Conservation (phyloP, 2,888 invertebrate species). For the Drosophila gaucha region DNA sequence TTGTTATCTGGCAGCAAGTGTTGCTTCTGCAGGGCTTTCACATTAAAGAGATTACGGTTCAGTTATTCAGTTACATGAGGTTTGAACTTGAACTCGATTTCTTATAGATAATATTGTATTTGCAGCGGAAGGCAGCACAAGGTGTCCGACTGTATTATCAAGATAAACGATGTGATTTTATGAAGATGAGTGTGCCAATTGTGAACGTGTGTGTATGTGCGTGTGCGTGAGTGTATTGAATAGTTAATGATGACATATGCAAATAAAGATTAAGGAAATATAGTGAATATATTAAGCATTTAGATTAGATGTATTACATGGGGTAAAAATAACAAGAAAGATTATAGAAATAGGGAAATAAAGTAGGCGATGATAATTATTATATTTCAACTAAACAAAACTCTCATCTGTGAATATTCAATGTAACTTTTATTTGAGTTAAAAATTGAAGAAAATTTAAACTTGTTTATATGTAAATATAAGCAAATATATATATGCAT, state of each 20-base stretch:
- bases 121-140: background rate
- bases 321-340: no score
- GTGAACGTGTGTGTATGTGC: background rate
- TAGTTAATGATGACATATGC: background rate
- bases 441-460: no score
- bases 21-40: background rate
- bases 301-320: no score
- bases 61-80: conserved; percentile 18
- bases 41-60: conserved; percentile 40
- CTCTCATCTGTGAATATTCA: no score
- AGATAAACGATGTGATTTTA: conserved; percentile 27
- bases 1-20: conserved; percentile 53
- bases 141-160: conserved; percentile 13
- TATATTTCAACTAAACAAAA: no score
- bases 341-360: no score
- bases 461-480: no score
- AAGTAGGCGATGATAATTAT: no score
- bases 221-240: background rate
- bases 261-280: no score
- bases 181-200: background rate
- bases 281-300: no score
- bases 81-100: conserved; percentile 49
- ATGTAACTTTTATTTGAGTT: no score
- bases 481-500: no score
- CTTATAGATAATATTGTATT: conserved; percentile 8